A percentile compares a stretch with the other conserved stretches of the same genome.
phyloP scores from a whole-genome alignment of 2,888 invertebrate species.

The Leptopilina drosophilae region DNA sequence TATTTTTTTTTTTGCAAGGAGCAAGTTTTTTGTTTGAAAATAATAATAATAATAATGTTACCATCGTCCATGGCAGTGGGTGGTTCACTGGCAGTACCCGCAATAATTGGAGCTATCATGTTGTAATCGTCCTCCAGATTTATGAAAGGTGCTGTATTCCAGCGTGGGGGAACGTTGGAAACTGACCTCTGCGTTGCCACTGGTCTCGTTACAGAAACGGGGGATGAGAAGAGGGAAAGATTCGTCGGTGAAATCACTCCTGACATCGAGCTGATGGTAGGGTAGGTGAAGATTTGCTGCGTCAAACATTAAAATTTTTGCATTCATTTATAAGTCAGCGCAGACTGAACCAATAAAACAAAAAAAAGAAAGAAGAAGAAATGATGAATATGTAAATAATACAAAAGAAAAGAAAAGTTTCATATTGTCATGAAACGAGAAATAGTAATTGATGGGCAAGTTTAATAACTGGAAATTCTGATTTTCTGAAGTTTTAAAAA shows the following conservation, averaged over 20 bases:
- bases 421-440: too few relatives aligned
- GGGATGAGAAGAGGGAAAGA: slow-evolving; percentile 89
- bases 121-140: slow-evolving; percentile 96
- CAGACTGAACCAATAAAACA: background rate
- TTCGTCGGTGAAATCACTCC: slow-evolving; percentile 94
- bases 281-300: slow-evolving; percentile 93
- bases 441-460: too few relatives aligned
- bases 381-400: background rate
- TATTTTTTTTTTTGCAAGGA: background rate
- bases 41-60: slow-evolving; percentile 55
- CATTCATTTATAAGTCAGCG: background rate
- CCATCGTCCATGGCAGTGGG: slow-evolving; percentile 75
- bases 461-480: too few relatives aligned
- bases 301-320: slow-evolving; percentile 56
- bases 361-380: background rate
- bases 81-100: slow-evolving; percentile 77
- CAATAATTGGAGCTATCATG: slow-evolving; percentile 89
- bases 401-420: too few relatives aligned
- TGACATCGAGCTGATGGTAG: slow-evolving; percentile 90
- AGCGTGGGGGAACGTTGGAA: slow-evolving; percentile 80
- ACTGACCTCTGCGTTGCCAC: slow-evolving; percentile 83
- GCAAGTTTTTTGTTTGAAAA: background rate
- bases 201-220: slow-evolving; percentile 82
- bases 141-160: slow-evolving; percentile 92
- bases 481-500: too few relatives aligned